Evolutionary conservation across 2,113 vertebrate species (phyloP), one percentile per base, ranked within the genome.

Genomic region (Hippocampus barbouri): DNA sequence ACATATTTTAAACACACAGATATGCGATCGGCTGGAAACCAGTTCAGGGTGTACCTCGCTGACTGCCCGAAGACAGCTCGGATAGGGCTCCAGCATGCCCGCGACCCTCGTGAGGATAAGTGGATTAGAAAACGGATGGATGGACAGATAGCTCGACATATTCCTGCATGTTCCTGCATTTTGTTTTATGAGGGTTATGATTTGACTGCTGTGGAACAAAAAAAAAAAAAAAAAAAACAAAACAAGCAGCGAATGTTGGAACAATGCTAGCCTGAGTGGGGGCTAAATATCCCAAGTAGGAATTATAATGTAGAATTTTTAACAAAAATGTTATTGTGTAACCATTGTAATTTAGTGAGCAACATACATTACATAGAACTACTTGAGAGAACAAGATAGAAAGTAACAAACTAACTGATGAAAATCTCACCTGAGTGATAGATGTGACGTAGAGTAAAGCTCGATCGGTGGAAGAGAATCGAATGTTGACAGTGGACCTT

Each of bases 401-500:
- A 56, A 56, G 10, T 23, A 56, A 23, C 10, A 10, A 54, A 54
- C 1, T 11, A 54, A n/a, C 21, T n/a, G 21, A 54, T 23, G 53
- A n/a, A 11, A 54, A n/a, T 21, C 8, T 10, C 53, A n/a, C 21
- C 9, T 54, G 12, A 23, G 10, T 23, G 21, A 21, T 56, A n/a
- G 61, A 40, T 8, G 20, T 41, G 12, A 40, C 20, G 10, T 21
- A 12, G 21, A 40, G 8, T 66, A 60, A 20, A 47, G 78, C 69
- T 64, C 56, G 12, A 54, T 57, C 82, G 63, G 62, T 71, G 76
- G 56, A 77, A 74, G 51, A 77, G 70, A 66, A 69, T 30, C 53
- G 2, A 75, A 67, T 21, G 56, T 82, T 83, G 69, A 76, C 77
- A 70, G 57, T 11, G 49, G 25, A 72, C 51, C 14, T n/a, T 66